These are phyloP conservation scores for Epinephelus fuscoguttatus DNA, from an alignment of 2,113 vertebrate species.

Conservation along the genomic window DNA sequence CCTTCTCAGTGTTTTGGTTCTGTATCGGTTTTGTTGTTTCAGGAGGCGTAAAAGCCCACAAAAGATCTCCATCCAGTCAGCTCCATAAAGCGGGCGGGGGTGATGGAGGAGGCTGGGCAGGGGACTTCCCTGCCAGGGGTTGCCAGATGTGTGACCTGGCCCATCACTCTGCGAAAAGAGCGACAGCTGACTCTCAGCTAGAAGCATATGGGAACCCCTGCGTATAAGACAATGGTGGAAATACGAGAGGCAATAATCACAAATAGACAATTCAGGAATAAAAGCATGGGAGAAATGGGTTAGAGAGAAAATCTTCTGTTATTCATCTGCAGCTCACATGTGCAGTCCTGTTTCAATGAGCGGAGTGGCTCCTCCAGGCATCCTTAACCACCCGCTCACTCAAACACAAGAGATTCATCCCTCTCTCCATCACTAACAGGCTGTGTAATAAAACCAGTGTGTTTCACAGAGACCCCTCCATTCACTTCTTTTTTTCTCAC, in stretches of 20 bases:
- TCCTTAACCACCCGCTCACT: constrained; percentile 47
- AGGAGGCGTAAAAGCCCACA: constrained; percentile 68
- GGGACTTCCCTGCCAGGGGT: constrained; percentile 72
- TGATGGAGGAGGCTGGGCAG: constrained; percentile 45
- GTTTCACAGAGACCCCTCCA: constrained; percentile 38
- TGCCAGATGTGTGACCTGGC: constrained; percentile 79
- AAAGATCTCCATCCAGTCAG: constrained; percentile 67
- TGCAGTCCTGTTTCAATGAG: constrained; percentile 51
- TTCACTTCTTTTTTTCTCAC: background rate
- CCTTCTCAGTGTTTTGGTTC: constrained; percentile 68
- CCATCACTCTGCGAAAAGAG: constrained; percentile 60
- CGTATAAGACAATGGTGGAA: background rate
- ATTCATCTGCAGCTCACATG: constrained; percentile 71
- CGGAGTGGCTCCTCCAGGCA: constrained; percentile 54
- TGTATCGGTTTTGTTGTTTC: constrained; percentile 73
- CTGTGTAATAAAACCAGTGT: constrained; percentile 68
- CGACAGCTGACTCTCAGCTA: constrained; percentile 72
- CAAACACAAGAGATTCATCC: constrained; percentile 52
- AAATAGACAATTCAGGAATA: constrained; percentile 38
- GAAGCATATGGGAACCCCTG: constrained; percentile 57
- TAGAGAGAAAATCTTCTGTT: constrained; percentile 36
- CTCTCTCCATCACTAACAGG: constrained; percentile 51
- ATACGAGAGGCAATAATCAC: constrained; percentile 27
- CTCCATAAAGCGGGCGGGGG: constrained; percentile 45
- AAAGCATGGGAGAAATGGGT: constrained; percentile 1